phyloP scores from a whole-genome alignment of 2,888 invertebrate species.

The Steinernema carpocapsae region DNA sequence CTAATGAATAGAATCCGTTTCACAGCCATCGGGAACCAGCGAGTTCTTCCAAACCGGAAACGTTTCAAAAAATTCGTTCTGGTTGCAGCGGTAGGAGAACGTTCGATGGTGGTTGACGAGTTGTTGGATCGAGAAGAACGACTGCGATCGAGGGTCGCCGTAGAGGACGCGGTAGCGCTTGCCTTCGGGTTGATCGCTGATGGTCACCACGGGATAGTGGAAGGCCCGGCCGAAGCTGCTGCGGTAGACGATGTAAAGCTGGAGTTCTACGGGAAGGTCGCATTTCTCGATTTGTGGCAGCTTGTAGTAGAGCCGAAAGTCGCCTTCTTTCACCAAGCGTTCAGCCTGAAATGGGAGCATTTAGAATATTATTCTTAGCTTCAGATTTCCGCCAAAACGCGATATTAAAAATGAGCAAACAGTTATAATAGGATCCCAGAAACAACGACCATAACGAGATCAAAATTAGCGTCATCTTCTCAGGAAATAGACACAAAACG shows the following conservation, averaged over 20 bases:
- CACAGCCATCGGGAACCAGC: neutral
- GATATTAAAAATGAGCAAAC: no score
- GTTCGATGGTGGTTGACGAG: neutral
- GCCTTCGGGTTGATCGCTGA: neutral
- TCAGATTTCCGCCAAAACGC: no score
- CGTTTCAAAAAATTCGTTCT: neutral
- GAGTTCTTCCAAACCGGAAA: conserved; percentile 14
- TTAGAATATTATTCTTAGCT: neutral
- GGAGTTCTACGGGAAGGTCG: neutral
- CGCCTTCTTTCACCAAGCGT: neutral
- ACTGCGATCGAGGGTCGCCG: neutral
- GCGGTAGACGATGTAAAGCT: conserved; percentile 16
- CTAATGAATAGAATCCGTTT: neutral
- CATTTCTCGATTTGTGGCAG: neutral
- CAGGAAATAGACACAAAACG: no score
- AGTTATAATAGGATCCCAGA: no score
- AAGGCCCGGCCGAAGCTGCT: neutral
- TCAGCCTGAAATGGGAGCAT: neutral
- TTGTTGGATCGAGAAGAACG: neutral
- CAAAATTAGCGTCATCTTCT: no score
- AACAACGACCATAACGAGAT: neutral
- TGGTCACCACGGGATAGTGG: conserved; percentile 4
- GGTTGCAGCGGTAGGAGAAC: neutral
- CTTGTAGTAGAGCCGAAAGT: conserved; percentile 23
- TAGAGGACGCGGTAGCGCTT: conserved; percentile 1